Base-by-base conservation (phyloP, 2,888 invertebrate genomes). In the Platycnemis pennipes region DNA sequence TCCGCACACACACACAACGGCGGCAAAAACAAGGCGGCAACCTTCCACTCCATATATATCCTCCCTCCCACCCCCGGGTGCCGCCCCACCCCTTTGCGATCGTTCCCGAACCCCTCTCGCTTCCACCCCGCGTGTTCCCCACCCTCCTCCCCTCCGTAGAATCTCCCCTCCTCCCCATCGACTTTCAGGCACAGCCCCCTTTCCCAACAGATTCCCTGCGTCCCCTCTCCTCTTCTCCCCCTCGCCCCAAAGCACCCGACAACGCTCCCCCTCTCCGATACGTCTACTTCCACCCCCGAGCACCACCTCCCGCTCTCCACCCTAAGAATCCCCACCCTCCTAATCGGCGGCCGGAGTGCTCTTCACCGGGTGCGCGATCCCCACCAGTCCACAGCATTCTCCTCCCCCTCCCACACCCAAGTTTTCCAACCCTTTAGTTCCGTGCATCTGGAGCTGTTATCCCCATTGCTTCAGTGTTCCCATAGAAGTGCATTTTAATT, bases 31-130 rank as follows among this genome's bases (percentile, higher is more conserved):
- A 91, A 56, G 56, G 56, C 91, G 46, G 44, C 37, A 42, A 44
- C 91, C 42, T 69, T 91, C 91, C 91, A 89, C 89, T 89, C 89
- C 88, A 88, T 88, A 88, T 88, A 46, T 88, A 42, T 46, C 88
- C 88, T 45, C 87, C 45, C 88, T 31, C 88, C 46, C 31, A 44
- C 13, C n/a, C 46, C 88, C 49, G n/a, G n/a, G 13, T 8, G 44
- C 44, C 37, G 8, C 42, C 86, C n/a, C 13, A 13, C 86, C 42
- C 37, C 16, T 44, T 86, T n/a, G n/a, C n/a, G 42, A 5, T 37
- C 19, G 37, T 42, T 22, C 42, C 31, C 37, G 37, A 37, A 19
- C 42, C 86, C 37, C 42, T 22, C 42, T 5, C 86, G 22, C 44
- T 22, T 37, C 86, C 86, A 19, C 37, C 42, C 86, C 22, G 42